Base-by-base conservation (phyloP, 2,113 vertebrate species). In the Mirza zaza region DNA sequence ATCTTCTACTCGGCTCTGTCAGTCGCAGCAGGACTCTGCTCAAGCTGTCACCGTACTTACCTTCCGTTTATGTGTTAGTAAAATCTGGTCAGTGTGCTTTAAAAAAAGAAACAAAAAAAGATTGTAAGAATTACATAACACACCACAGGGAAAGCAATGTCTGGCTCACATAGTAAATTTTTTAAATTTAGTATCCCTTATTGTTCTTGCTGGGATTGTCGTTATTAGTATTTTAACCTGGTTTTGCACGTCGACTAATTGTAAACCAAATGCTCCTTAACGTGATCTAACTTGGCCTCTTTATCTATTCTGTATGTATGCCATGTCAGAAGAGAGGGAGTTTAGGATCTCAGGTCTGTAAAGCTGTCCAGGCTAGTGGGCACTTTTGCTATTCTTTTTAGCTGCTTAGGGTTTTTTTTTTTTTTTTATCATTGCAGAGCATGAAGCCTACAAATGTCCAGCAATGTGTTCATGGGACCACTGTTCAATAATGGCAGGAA, bases 11-110 rank as follows among this genome's bases (percentile, higher is more conserved):
- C 8, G 45, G 32, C 55, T 20, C 81, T 11, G 17, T 21, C 8
- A 20, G 20, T 0, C 29, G 17, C 21, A 32, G 23, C 14, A 0
- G 0, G 32, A 45, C 6, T 68, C 32, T 0, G 8, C 11, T 23
- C 68, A 48, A 42, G 25, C 36, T 3, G 6, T 9, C 0, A 12
- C 67, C 52, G 23, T 32, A 2, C 23, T 45, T 63, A 1, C n/a
- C n/a, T 81, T 21, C 13, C 59, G 4, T 70, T 45, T 65, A n/a
- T 9, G 27, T 14, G 20, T 17, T 55, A 39, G 48, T 39, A 63
- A 65, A 84, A 91, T 5, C 65, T 5, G 39, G 25, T 32, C n/a
- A 8, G n/a, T 17, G 1, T n/a, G 29, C 57, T 87, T 83, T 59
- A 57, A 48, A 65, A 32, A 45, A 15, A 15, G 21, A 15, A 61